These are phyloP conservation scores for Chelmon rostratus DNA, from an alignment of 2,797 vertebrate genomes.

Conservation along the genomic window DNA sequence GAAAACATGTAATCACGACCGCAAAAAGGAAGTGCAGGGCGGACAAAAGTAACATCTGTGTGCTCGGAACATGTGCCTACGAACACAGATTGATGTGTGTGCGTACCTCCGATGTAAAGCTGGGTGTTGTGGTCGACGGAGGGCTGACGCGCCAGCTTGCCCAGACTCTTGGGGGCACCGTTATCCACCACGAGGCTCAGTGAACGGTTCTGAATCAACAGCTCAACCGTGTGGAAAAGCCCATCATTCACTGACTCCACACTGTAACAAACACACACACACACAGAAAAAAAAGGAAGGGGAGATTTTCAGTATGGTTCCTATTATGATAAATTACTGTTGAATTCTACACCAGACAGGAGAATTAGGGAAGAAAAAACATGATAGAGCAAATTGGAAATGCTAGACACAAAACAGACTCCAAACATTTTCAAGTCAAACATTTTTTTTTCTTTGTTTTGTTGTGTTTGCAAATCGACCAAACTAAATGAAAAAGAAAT, in stretches of 20 bases:
- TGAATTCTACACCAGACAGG: constrained; percentile 50
- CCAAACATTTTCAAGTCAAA: constrained; percentile 54
- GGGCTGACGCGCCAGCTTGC: constrained; percentile 93
- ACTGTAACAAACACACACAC: constrained; percentile 77
- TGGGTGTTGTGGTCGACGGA: constrained; percentile 92
- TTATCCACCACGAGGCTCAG: constrained; percentile 97
- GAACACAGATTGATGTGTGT: background rate
- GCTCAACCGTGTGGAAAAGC: constrained; percentile 95
- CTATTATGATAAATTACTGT: constrained; percentile 59
- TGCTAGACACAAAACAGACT: constrained; percentile 63
- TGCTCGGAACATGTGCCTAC: constrained; percentile 3
- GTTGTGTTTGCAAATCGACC: constrained; percentile 71
- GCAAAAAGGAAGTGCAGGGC: constrained; percentile 21
- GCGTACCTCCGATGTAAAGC: constrained; percentile 96
- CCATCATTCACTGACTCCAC: constrained; percentile 98
- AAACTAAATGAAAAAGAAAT: constrained; percentile 60
- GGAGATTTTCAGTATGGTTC: constrained; percentile 54
- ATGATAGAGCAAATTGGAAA: constrained; percentile 46
- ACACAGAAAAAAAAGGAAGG: constrained; percentile 11
- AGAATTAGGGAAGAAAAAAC: constrained; percentile 42
- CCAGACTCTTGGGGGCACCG: constrained; percentile 94
- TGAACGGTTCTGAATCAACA: constrained; percentile 95
- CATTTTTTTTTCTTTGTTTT: constrained; percentile 48
- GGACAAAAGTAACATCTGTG: constrained; percentile 28
- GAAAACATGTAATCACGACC: constrained; percentile 38